These are phyloP conservation scores for Colossoma macropomum DNA, from an alignment of 2,113 vertebrate species.

Conservation along the genomic window DNA sequence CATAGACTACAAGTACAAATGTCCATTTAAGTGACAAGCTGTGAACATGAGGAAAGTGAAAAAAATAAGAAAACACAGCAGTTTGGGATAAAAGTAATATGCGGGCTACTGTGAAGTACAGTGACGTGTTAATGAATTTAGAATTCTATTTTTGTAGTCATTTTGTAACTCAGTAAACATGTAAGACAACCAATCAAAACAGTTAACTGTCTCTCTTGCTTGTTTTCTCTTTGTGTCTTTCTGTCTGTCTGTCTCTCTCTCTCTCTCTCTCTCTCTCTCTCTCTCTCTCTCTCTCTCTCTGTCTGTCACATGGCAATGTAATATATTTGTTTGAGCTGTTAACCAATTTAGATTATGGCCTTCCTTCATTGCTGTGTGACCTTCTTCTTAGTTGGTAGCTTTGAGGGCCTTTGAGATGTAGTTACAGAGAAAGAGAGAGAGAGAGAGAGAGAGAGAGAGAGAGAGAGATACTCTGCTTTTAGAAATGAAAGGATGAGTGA, in stretches of 20 bases:
- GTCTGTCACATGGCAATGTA: conserved; percentile 9
- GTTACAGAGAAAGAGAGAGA: background rate
- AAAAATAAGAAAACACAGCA: background rate
- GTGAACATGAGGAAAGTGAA: background rate
- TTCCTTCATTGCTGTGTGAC: conserved; percentile 26
- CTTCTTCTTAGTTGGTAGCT: conserved; percentile 14
- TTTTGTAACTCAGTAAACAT: background rate
- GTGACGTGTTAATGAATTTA: background rate
- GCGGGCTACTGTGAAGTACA: background rate
- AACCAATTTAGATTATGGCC: conserved; percentile 29
- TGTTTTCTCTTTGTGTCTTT: background rate
- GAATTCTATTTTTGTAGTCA: background rate
- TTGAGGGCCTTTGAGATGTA: conserved; percentile 12
- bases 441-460: background rate
- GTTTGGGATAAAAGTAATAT: background rate
- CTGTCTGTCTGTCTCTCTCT: background rate
- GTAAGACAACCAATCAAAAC: background rate
- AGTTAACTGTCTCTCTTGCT: background rate
- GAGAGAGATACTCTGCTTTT: background rate
- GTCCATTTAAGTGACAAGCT: background rate
- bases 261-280: background rate
- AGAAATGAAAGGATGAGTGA: background rate
- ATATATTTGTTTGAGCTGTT: conserved; percentile 27
- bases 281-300: conserved; percentile 1
- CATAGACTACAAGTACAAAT: background rate